Evolutionary conservation across 2,888 invertebrate genomes (phyloP).

Genomic region (Xylota segnis): DNA sequence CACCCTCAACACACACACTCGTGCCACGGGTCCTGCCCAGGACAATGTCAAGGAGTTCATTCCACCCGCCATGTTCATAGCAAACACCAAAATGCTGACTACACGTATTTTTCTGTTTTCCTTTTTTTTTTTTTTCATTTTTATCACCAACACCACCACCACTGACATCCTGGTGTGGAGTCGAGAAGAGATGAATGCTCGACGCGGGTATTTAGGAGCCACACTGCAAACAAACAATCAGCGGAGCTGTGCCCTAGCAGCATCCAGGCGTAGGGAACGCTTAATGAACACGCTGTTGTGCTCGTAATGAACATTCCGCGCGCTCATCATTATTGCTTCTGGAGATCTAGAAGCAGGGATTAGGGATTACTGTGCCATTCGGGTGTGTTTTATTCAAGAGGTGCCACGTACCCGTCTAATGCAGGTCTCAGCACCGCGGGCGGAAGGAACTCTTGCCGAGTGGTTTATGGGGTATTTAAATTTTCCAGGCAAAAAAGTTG

Average conservation of each 20-base stretch:
- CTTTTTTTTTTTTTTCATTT: slow-evolving; percentile 50
- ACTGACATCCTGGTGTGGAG: neutral
- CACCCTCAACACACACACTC: slow-evolving; percentile 5
- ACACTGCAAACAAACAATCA: slow-evolving; percentile 70
- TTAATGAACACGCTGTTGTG: slow-evolving; percentile 74
- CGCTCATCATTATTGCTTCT: slow-evolving; percentile 63
- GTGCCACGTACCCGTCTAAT: slow-evolving; percentile 33
- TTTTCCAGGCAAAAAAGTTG: slow-evolving; percentile 56
- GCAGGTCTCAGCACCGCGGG: neutral
- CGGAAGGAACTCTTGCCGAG: slow-evolving; percentile 53
- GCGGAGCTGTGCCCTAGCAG: slow-evolving; percentile 30
- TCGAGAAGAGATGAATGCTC: slow-evolving; percentile 56
- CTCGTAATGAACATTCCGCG: slow-evolving; percentile 72
- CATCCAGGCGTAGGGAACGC: slow-evolving; percentile 32
- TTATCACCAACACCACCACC: slow-evolving; percentile 46
- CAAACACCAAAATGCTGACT: slow-evolving; percentile 55
- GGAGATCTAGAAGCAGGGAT: slow-evolving; percentile 52
- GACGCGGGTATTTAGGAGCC: slow-evolving; percentile 53
- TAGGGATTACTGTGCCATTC: slow-evolving; percentile 73
- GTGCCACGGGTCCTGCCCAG: slow-evolving; percentile 39
- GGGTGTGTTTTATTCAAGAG: slow-evolving; percentile 61
- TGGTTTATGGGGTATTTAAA: slow-evolving; percentile 73
- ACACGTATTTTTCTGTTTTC: slow-evolving; percentile 60
- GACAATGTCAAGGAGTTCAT: slow-evolving; percentile 76
- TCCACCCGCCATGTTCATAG: slow-evolving; percentile 50